Evolutionary conservation across 2,888 invertebrate genomes (phyloP), one percentile per base, ranked within the genome.

Genomic region (Elysia crispata): DNA sequence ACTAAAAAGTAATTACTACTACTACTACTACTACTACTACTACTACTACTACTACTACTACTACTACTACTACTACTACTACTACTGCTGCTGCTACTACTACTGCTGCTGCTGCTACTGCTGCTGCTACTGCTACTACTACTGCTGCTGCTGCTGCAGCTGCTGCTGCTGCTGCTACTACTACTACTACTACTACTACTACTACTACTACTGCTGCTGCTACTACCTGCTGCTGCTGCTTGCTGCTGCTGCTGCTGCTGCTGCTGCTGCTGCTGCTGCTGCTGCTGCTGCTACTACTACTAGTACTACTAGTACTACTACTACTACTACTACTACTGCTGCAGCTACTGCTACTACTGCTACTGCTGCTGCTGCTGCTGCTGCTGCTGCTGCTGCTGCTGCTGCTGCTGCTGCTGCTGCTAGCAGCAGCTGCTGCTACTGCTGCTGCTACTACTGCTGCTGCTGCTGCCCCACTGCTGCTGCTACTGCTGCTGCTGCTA

Each of bases 271-370:
- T n/a, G n/a, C n/a, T 69, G 1, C 30, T 69, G 31, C 28, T 28
- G 31, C 30, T 69, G 0, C 25, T 28, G 31, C 30, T 69, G 13
- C 30, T 69, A 3, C 69, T 28, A 1, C 28, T 3, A 28, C 30
- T 3, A 69, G 1, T 30, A 30, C 69, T 30, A 72, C 72, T 33
- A 49, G 49, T 33, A 49, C 72, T 33, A 72, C 72, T 3, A 72
- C 72, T 33, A 72, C 72, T 33, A 72, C 72, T 33, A 72, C 49
- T 33, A 72, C 49, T 15, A 41, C 72, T 72, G n/a, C n/a, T n/a
- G n/a, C n/a, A n/a, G n/a, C n/a, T n/a, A n/a, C n/a, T n/a, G n/a
- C n/a, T n/a, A n/a, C n/a, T n/a, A n/a, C n/a, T n/a, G n/a, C n/a
- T n/a, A n/a, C n/a, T n/a, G n/a, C n/a, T n/a, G n/a, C n/a, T 54